Conservation (phyloP, 2,888 invertebrate genomes). For the Stenotaenia linearis region DNA sequence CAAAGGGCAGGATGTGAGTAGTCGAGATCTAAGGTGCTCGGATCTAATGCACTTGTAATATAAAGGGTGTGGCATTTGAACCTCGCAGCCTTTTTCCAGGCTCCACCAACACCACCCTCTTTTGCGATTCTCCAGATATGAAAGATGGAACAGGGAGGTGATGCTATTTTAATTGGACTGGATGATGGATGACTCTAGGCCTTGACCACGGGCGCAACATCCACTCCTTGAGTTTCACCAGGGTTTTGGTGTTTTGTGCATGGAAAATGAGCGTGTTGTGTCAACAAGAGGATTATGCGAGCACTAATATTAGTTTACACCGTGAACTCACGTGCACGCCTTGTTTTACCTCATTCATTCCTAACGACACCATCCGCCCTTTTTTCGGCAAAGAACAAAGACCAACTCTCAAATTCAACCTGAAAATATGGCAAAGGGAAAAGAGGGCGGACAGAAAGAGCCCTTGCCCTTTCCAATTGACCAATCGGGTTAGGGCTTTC, state of each 20-base stretch:
- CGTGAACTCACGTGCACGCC: neutral
- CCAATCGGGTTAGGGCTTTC: neutral
- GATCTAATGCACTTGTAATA: neutral
- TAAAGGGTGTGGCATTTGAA: slow-evolving; percentile 9
- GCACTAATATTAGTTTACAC: neutral
- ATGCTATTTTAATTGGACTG: slow-evolving; percentile 33
- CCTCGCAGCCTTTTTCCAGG: neutral
- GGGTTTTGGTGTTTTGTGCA: neutral
- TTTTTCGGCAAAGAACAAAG: slow-evolving; percentile 9
- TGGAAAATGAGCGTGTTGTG: neutral
- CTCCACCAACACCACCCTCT: neutral
- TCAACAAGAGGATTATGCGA: neutral
- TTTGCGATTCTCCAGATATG: slow-evolving; percentile 29
- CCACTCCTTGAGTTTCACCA: slow-evolving; percentile 4
- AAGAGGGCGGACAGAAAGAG: neutral
- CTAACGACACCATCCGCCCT: neutral
- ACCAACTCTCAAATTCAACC: neutral
- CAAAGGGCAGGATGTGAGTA: neutral
- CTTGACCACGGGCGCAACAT: slow-evolving; percentile 28
- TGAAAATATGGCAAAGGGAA: neutral
- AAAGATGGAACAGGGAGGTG: slow-evolving; percentile 31
- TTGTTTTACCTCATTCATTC: neutral
- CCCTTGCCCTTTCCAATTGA: neutral
- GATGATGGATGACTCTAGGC: slow-evolving; percentile 30
- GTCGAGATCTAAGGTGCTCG: neutral